Evolutionary conservation across 2,113 vertebrate species (phyloP), one percentile per base, ranked within the genome.

Genomic region (Phalacrocorax brasilianus): DNA sequence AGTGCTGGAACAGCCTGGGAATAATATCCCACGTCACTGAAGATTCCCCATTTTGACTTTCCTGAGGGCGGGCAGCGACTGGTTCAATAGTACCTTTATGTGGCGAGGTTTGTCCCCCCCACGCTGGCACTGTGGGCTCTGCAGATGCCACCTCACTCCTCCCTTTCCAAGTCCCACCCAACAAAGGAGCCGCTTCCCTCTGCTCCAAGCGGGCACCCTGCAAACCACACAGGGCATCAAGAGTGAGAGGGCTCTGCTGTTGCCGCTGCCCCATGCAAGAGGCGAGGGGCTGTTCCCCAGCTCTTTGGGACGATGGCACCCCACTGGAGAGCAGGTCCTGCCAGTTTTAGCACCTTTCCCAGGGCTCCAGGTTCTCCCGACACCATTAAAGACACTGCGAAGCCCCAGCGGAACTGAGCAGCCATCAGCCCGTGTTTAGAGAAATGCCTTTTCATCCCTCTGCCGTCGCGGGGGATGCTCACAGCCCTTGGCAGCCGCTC

Each of bases 91-190:
- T 68, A 33, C 32, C 30, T 61, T 59, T 22, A 63, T 3, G 22
- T 1, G 0, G 6, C 6, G 35, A 55, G 23, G 35, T 65, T 78
- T 0, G 2, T 30, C 33, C 20, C n/a, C 24, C 22, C 32, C 0
- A 0, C 0, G 12, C 47, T 44, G 30, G 52, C 35, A 50, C 38
- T 3, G 21, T 12, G 35, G 21, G n/a, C 30, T 19, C 56, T 44
- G 47, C 23, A 44, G 75, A 63, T 30, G 55, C 38, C 2, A 7
- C 45, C 28, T 20, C 5, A 6, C 9, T 26, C 53, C 74, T 50
- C 58, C 42, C 21, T 82, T 62, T 70, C 35, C 70, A 24, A 52
- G 62, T 11, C 14, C 44, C 24, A 66, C 28, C n/a, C 50, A 66
- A 2, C 0, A 2, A 49, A 56, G 55, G 49, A 81, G 42, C 40